A percentile compares a stretch with the other conserved stretches of the same genome.
These are phyloP conservation scores for Alligator mississippiensis DNA, from an alignment of 2,113 vertebrate species.

Conservation along the genomic window DNA sequence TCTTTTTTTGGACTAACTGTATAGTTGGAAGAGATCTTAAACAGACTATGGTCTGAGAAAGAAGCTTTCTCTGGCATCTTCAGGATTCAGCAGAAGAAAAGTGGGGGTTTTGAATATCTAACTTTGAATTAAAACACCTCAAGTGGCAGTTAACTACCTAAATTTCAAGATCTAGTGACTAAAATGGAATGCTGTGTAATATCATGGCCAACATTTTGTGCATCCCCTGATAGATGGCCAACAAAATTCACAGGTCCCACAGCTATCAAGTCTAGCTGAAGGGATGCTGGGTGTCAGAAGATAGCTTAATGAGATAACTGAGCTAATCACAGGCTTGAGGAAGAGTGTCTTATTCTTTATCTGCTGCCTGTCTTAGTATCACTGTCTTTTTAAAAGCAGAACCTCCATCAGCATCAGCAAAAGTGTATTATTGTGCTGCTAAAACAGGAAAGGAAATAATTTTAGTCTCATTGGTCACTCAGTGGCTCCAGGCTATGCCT, in stretches of 20 bases:
- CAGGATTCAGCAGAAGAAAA: no score
- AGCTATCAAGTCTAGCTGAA: background rate
- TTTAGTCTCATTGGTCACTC: no score
- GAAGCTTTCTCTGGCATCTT: no score
- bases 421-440: background rate
- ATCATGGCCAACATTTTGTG: background rate
- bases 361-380: background rate
- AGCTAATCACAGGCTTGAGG: background rate
- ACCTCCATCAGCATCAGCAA: background rate
- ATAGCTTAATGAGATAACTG: background rate
- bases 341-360: background rate
- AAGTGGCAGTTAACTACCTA: no score
- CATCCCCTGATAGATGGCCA: background rate
- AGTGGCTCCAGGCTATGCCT: no score
- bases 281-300: background rate
- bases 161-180: background rate
- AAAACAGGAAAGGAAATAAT: background rate
- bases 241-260: background rate
- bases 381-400: background rate
- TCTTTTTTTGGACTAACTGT: no score
- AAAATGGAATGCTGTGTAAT: background rate
- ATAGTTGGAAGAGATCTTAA: no score
- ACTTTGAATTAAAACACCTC: no score
- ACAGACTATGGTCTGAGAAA: no score
- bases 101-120: no score